These are phyloP conservation scores for Empidonax traillii DNA, from an alignment of 2,113 vertebrate genomes.

Conservation along the genomic window DNA sequence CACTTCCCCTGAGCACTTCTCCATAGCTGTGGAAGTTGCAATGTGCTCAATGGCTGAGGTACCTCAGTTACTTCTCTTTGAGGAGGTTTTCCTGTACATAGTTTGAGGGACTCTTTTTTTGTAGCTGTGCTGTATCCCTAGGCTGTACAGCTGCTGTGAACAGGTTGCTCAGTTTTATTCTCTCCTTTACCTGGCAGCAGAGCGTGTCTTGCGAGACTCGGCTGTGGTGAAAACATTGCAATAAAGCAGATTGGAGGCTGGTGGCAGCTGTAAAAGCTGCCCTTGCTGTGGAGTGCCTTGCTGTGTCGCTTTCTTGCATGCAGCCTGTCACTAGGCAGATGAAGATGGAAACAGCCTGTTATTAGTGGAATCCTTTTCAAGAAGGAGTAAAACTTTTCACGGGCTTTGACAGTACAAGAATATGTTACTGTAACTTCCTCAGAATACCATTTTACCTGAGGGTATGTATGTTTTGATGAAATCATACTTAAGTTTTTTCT, in stretches of 20 bases:
- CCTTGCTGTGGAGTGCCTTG: neutral
- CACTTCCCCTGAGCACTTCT: slow-evolving; percentile 58
- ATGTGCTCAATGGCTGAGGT: neutral
- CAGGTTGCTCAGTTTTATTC: neutral
- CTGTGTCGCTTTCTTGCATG: neutral
- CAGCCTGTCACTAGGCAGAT: neutral
- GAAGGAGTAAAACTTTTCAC: neutral
- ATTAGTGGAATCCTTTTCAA: neutral
- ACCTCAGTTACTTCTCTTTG: neutral
- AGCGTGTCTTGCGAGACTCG: neutral
- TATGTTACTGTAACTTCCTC: neutral
- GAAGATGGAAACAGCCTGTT: neutral
- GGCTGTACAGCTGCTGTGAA: neutral
- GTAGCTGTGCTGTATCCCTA: neutral
- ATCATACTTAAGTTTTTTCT: neutral
- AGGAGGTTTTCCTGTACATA: neutral
- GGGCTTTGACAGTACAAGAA: neutral
- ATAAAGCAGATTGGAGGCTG: neutral
- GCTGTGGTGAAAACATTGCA: neutral
- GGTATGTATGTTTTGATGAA: neutral
- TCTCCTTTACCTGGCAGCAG: neutral
- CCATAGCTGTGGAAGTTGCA: neutral
- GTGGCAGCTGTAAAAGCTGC: neutral
- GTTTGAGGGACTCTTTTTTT: neutral
- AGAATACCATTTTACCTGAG: neutral